Evolutionary conservation across 2,888 invertebrate genomes (phyloP), one percentile per base, ranked within the genome.

Genomic region (Creontiades dilutus): DNA sequence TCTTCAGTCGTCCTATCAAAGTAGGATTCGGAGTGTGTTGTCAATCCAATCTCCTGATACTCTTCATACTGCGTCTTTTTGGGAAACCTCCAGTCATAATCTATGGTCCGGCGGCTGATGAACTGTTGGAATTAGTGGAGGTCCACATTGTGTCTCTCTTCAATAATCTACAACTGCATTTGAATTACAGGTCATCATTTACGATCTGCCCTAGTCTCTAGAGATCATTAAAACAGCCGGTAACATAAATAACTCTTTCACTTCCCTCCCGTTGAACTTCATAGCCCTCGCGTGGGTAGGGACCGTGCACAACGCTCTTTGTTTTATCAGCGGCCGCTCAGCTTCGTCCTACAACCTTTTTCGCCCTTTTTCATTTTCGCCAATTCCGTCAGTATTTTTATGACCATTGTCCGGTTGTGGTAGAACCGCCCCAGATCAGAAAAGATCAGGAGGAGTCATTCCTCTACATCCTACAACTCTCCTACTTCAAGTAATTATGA

Each of bases 271-370:
- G 0, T 23, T 23, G 68, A 23, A 68, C 68, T 68, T 68, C 68
- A 68, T 68, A 68, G 19, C 68, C 23, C 68, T 68, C 27, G 68
- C 68, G 68, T 68, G 68, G 68, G 23, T 68, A 68, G 68, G 23
- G 68, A 12, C 23, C 68, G 68, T 68, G 68, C 68, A 68, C 68
- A 68, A 68, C n/a, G 52, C 52, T 52, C 52, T 52, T 52, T 52
- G 68, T 68, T 68, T 68, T 68, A 68, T 68, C 68, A 68, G 68
- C 27, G 9, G 0, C 68, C 68, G 68, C 27, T 12, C 68, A 27
- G 68, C 68, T 68, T 68, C 68, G 68, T 68, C 68, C 68, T 68
- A 23, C n/a, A 7, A 52, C 23, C 68, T 68, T 68, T 68, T 68
- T 23, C 13, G 12, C 68, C 27, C 27, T 68, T 12, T 68, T 68